Base-by-base conservation (phyloP, 2,797 vertebrate genomes). In the Sebastes cheni region DNA sequence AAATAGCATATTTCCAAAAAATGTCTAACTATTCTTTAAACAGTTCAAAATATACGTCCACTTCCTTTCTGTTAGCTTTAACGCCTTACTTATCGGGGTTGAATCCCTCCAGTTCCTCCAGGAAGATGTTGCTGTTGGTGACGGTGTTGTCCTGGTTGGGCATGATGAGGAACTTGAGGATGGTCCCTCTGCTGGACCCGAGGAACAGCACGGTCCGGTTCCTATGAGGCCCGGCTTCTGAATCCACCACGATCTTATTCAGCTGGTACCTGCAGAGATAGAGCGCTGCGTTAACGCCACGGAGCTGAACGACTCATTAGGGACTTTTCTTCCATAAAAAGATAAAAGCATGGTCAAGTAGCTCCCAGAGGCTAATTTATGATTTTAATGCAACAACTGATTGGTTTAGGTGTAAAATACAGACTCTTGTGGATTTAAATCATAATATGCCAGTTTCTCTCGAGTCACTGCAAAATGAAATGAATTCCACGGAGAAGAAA, bases 71-170 rank as follows among this genome's bases (percentile, higher is more conserved):
- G 23, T 72, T 34, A 16, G 18, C 20, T 69, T 78, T 22, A 20
- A n/a, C 4, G 3, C 78, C 94, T 92, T 91, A 98, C 98, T 96
- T 99, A 72, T 99, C 97, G 0, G 97, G 97, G 75, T 97, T 97
- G 94, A 97, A 99, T 64, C 98, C 97, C 90, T 99, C 97, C 71
- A 99, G 95, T 82, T 99, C 98, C 91, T 99, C 98, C 82, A 99
- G 94, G 82, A 99, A 97, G 85, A 98, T 29, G 42, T 93, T 89
- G 4, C 82, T 54, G 52, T 80, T 93, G 13, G 77, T 39, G 2
- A 95, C 86, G 0, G 91, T 93, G 91, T 94, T 83, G 85, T 96
- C 97, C 90, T 94, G 86, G 0, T 96, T 97, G 82, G 97, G 96
- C 79, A 94, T 92, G 80, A 99, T 94, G 42, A 99, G 97, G 90